Base-by-base conservation (phyloP, 2,797 vertebrate species). In the Botia kubotai region DNA sequence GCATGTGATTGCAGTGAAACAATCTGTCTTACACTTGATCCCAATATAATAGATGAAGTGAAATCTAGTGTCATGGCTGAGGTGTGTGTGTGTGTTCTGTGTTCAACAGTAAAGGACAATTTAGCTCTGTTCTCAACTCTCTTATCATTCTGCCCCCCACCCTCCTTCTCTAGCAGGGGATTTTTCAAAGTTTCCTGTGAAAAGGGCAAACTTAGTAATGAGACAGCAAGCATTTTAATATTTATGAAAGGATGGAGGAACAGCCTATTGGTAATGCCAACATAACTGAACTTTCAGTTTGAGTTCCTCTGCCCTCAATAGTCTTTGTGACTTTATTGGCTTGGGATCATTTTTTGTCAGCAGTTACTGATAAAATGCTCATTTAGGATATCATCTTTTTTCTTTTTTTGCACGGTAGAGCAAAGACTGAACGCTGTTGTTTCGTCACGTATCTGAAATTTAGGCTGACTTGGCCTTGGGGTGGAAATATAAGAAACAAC, bases 171-270 rank as follows among this genome's bases (percentile, higher is more conserved):
- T 3, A 55, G 57, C 48, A 43, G 16, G 77, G 77, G 69, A 66
- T 80, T 55, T 82, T 71, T 76, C 76, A 77, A 57, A 73, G 57
- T 81, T 85, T 75, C 62, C 48, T 69, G 55, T 70, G 74, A 75
- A 83, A 79, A 82, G 79, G 84, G 75, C 83, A 81, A 62, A 60
- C 43, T 50, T 58, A 68, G 75, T 84, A 80, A 81, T 60, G 33
- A 77, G 79, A 46, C 78, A 60, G 74, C 23, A 26, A 55, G 33
- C 69, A 82, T 83, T 83, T 83, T 55, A 87, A 70, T 83, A 84
- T 84, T 79, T 72, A 83, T 87, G 70, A 84, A 79, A 73, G 21
- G 48, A 77, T 80, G 72, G 62, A 80, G 19, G 66, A 74, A 78
- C 78, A 43, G 77, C 58, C 46, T 57, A 55, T 26, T 79, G 77